phyloP scores from a whole-genome alignment of 2,113 vertebrate species.

The Oryzias curvinotus region DNA sequence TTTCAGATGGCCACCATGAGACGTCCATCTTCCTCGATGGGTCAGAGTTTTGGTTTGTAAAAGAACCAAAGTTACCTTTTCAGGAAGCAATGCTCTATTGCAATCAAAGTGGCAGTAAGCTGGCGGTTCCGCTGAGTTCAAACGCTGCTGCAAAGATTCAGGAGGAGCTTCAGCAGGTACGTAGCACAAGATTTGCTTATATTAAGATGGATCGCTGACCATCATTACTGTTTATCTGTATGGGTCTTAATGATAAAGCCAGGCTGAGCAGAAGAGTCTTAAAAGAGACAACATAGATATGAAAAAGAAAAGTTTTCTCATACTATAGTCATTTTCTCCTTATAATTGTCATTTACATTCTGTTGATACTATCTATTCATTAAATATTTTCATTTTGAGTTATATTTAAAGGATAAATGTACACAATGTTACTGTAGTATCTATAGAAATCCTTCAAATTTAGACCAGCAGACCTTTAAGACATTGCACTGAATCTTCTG shows the following conservation, averaged over 20 bases:
- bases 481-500: too few relatives aligned
- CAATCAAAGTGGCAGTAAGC: conserved; percentile 78
- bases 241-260: neutral
- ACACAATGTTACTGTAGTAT: too few relatives aligned
- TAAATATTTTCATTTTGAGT: neutral
- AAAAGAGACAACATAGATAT: neutral
- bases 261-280: neutral
- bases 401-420: neutral
- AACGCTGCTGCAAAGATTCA: conserved; percentile 65
- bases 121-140: conserved; percentile 77
- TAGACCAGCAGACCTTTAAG: neutral
- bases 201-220: neutral
- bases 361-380: neutral
- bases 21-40: conserved; percentile 82
- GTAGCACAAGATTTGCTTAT: neutral
- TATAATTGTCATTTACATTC: neutral
- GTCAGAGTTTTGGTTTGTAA: conserved; percentile 92
- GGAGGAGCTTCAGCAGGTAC: conserved; percentile 42
- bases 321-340: neutral
- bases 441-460: too few relatives aligned
- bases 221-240: neutral
- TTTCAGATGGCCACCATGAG: conserved; percentile 81
- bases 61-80: conserved; percentile 76
- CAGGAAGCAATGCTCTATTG: conserved; percentile 87
- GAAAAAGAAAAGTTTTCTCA: too few relatives aligned